These are phyloP conservation scores for Pseudomyrmex gracilis DNA, from an alignment of 1,140 invertebrate species.

Conservation along the genomic window DNA sequence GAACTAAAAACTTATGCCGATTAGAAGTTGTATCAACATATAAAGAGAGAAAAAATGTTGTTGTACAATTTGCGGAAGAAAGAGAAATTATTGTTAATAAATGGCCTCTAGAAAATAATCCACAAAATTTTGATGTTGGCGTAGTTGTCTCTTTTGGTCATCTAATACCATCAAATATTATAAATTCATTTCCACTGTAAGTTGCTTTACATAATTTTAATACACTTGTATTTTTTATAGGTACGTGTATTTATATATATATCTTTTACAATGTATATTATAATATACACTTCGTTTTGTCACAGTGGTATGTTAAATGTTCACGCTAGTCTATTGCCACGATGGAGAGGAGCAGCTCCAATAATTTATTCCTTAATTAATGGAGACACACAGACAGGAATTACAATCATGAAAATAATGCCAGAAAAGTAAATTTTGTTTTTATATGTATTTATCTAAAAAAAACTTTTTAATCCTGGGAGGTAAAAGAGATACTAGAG, in stretches of 20 bases:
- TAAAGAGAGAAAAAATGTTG: constrained; percentile 85
- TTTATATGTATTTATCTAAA: constrained; percentile 11
- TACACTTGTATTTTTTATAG: neutral
- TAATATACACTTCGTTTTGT: constrained; percentile 64
- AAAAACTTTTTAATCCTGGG: neutral
- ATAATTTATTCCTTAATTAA: constrained; percentile 93
- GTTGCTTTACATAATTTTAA: constrained; percentile 64
- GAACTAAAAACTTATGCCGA: constrained; percentile 65
- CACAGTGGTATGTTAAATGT: constrained; percentile 96
- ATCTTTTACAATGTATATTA: constrained; percentile 12
- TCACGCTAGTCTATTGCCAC: constrained; percentile 95
- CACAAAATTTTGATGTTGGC: constrained; percentile 87
- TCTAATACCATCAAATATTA: constrained; percentile 88
- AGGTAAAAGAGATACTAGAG: neutral
- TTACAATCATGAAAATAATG: constrained; percentile 95
- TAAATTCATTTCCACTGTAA: constrained; percentile 88
- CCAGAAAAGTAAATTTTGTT: constrained; percentile 88
- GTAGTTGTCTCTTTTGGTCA: constrained; percentile 91
- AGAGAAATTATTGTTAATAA: constrained; percentile 84
- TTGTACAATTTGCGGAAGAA: constrained; percentile 85
- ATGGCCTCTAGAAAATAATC: constrained; percentile 86
- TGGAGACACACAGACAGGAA: constrained; percentile 93
- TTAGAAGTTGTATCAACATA: constrained; percentile 88
- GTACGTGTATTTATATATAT: neutral
- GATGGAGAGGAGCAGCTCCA: constrained; percentile 96